Base-by-base conservation (phyloP, 2,797 vertebrate genomes). In the Silurus aristotelis region DNA sequence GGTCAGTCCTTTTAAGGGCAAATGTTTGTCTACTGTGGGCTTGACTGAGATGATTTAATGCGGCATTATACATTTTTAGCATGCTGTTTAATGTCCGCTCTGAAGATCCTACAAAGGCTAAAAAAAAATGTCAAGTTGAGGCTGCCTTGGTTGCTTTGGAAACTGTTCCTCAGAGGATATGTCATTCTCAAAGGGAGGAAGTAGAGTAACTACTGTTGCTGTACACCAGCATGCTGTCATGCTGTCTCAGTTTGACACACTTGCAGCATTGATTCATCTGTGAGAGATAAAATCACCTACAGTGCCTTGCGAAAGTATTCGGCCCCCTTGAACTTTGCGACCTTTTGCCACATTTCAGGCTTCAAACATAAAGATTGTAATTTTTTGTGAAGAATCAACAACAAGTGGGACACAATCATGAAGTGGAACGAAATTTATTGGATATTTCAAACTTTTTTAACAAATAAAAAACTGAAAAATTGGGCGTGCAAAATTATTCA, bases 61-160 rank as follows among this genome's bases (percentile, higher is more conserved):
- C 61, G 19, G n/a, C 8, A 80, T 80, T 66, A 66, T 0, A 0
- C n/a, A 80, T 17, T 64, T 58, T 79, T 46, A 48, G 43, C 7
- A 19, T n/a, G 13, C 77, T 64, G 10, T 3, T 76, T 76, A 19
- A 22, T 15, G 13, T 52, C 61, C 55, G 15, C 43, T 66, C 63
- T 66, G 61, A 19, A 27, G 46, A 80, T 52, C 15, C 14, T 8
- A 52, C 22, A 52, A 48, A n/a, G 78, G 63, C 3, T 80, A 17
- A 66, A 13, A 66, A 66, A 43, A 66, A 66, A 52, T 20, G 43
- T 80, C n/a, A 52, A 66, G 63, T 52, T 80, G 63, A 68, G 76
- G 14, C 25, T 83, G 79, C 25, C 6, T 56, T 86, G 58, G 80
- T 88, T 83, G 87, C 85, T 83, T 61, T 22, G 83, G 81, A 78